A percentile compares a stretch with the other conserved stretches of the same genome.
phyloP scores from a whole-genome alignment of 1,140 invertebrate species.

The Mesaphorura yosii region DNA sequence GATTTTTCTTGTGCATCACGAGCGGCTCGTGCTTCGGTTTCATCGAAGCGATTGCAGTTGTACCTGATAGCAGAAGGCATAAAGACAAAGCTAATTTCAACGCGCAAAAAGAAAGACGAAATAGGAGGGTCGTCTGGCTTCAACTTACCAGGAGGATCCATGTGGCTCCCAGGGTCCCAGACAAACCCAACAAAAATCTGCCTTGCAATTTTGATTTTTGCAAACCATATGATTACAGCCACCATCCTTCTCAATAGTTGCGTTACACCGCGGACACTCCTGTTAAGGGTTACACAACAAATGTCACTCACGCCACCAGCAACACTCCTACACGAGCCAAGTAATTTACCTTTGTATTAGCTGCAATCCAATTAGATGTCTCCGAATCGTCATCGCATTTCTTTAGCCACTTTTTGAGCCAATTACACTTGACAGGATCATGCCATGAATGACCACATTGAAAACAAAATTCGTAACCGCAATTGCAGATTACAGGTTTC shows the following conservation, averaged over 20 bases:
- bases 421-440: slow-evolving; percentile 89
- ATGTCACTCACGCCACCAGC: not conserved
- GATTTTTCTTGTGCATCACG: slow-evolving; percentile 91
- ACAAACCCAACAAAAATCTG: slow-evolving; percentile 99
- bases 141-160: slow-evolving; percentile 77
- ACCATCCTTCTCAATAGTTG: slow-evolving; percentile 96
- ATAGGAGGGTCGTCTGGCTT: not conserved
- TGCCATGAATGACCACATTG: slow-evolving; percentile 97
- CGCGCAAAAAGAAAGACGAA: slow-evolving; percentile 1
- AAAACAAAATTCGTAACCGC: slow-evolving; percentile 91
- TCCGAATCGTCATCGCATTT: slow-evolving; percentile 99
- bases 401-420: slow-evolving; percentile 93
- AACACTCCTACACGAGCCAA: slow-evolving; percentile 6
- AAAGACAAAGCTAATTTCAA: slow-evolving; percentile 13
- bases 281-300: no score
- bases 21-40: slow-evolving; percentile 90
- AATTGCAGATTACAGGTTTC: slow-evolving; percentile 86
- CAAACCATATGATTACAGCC: slow-evolving; percentile 99
- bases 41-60: slow-evolving; percentile 95
- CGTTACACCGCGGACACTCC: slow-evolving; percentile 97
- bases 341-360: slow-evolving; percentile 74
- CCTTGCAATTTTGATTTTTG: slow-evolving; percentile 95
- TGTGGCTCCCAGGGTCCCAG: slow-evolving; percentile 97
- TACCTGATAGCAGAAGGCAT: slow-evolving; percentile 48
- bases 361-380: slow-evolving; percentile 98